A percentile compares a stretch with the other conserved stretches of the same genome.
These are phyloP conservation scores for Rhipidura dahli DNA, from an alignment of 2,113 vertebrate species.

Conservation along the genomic window DNA sequence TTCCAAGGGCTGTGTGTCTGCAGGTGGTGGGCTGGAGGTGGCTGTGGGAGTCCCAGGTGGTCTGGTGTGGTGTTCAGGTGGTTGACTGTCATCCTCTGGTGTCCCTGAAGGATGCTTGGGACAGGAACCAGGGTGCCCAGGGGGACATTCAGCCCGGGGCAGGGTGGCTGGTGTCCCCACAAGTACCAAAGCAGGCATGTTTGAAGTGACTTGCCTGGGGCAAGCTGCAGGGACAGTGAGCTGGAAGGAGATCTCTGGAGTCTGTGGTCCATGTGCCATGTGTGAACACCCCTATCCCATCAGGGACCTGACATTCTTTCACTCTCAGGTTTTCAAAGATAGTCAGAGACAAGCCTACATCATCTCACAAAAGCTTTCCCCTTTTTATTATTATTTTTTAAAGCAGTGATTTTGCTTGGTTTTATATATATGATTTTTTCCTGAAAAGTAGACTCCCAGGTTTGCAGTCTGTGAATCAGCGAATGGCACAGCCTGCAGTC, in stretches of 20 bases:
- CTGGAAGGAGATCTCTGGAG: neutral
- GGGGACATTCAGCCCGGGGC: neutral
- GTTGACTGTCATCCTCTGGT: neutral
- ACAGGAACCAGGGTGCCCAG: neutral
- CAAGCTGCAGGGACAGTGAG: neutral
- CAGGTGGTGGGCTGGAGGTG: neutral
- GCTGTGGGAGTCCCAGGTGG: neutral
- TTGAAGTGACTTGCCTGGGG: neutral
- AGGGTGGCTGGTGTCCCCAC: neutral
- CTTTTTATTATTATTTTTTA: neutral
- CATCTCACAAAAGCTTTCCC: neutral
- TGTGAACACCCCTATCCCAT: neutral
- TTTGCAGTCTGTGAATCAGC: neutral
- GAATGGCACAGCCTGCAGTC: neutral
- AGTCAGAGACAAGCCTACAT: neutral
- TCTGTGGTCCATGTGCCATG: fast-evolving
- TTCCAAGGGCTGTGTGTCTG: neutral
- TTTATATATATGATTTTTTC: neutral
- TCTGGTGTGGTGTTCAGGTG: neutral
- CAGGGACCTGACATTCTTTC: neutral
- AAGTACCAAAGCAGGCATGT: neutral
- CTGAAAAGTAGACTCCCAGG: neutral
- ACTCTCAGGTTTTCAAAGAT: neutral
- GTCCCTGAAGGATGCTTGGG: neutral
- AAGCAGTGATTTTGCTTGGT: neutral